phyloP scores from a whole-genome alignment of 2,113 vertebrate species.

The Leptocoma aspasia region DNA sequence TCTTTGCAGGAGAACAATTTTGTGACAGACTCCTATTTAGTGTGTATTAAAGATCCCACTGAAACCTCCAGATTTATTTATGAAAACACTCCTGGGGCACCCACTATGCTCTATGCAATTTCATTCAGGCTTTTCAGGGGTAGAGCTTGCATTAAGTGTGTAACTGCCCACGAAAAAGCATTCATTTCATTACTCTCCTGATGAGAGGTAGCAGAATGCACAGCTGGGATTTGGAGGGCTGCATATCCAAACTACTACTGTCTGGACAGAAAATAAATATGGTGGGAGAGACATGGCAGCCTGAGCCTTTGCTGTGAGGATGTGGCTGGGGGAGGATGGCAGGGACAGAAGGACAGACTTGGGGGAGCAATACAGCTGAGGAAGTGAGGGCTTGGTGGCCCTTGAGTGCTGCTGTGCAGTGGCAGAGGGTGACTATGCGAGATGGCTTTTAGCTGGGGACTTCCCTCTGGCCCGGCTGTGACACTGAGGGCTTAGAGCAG shows the following conservation, averaged over 20 bases:
- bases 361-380: neutral
- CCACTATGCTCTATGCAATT: neutral
- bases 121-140: slow-evolving; percentile 14
- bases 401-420: neutral
- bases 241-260: neutral
- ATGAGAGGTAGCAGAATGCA: neutral
- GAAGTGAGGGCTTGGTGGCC: neutral
- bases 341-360: neutral
- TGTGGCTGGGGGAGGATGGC: neutral
- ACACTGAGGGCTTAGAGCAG: neutral
- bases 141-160: neutral
- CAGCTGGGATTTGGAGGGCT: neutral
- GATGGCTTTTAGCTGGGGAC: neutral
- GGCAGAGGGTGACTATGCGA: neutral
- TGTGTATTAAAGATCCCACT: slow-evolving; percentile 27
- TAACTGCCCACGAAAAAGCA: neutral
- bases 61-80: slow-evolving; percentile 42
- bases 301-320: neutral
- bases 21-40: slow-evolving; percentile 11
- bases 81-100: slow-evolving; percentile 11
- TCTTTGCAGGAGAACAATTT: neutral
- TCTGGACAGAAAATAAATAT: slow-evolving; percentile 32
- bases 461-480: neutral
- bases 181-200: neutral
- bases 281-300: neutral